phyloP scores from a whole-genome alignment of 2,888 invertebrate species.

The Metellina segmentata region DNA sequence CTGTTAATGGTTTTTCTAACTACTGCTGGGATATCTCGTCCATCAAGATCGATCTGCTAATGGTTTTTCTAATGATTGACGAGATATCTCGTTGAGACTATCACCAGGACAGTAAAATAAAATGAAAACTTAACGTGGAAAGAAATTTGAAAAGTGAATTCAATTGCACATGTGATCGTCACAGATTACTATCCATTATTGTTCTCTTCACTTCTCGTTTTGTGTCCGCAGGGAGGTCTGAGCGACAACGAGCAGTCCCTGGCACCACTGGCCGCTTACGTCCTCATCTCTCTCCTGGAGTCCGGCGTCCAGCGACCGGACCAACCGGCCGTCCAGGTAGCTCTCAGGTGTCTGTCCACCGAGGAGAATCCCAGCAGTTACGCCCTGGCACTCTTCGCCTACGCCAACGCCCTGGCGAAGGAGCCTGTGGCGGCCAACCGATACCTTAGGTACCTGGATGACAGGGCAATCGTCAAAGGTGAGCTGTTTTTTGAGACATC shows the following conservation, averaged over 20 bases:
- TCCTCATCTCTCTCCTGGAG: conserved; percentile 86
- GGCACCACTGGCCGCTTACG: conserved; percentile 87
- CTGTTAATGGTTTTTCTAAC: too few relatives aligned
- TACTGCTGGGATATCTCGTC: too few relatives aligned
- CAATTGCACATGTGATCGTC: too few relatives aligned
- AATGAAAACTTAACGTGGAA: too few relatives aligned
- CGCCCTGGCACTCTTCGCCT: conserved; percentile 83
- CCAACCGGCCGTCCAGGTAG: conserved; percentile 82
- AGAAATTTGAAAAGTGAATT: too few relatives aligned
- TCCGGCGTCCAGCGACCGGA: conserved; percentile 83
- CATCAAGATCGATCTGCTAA: too few relatives aligned
- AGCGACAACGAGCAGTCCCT: conserved; percentile 81
- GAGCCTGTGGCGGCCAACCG: conserved; percentile 82
- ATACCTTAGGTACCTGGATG: conserved; percentile 46
- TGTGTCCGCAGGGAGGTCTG: conserved; percentile 61
- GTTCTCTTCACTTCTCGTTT: too few relatives aligned
- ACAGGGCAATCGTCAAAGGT: conserved; percentile 48
- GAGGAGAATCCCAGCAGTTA: conserved; percentile 81
- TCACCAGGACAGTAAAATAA: too few relatives aligned
- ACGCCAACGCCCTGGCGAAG: conserved; percentile 83
- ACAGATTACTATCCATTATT: too few relatives aligned
- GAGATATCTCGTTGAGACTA: too few relatives aligned
- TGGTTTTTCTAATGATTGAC: too few relatives aligned
- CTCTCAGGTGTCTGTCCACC: conserved; percentile 84
- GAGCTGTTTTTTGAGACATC: not conserved